phyloP scores from a whole-genome alignment of 2,888 invertebrate genomes.

The Stenchaetothrips biformis region DNA sequence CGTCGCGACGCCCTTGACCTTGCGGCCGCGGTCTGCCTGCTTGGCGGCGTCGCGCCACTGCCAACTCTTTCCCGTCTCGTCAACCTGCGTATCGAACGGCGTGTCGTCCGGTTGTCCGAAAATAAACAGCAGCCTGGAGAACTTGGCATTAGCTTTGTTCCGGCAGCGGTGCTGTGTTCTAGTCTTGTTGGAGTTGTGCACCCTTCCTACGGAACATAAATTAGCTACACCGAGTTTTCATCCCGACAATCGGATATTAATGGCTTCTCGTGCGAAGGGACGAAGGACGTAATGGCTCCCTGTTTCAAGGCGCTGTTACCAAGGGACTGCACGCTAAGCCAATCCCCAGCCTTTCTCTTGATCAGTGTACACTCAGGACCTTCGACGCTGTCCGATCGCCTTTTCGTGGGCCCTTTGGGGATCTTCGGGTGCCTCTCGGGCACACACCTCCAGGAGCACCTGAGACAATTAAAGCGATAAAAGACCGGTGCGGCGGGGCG shows the following conservation, averaged over 20 bases:
- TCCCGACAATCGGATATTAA: conserved; percentile 8
- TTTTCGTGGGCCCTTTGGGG: background rate
- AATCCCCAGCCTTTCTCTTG: background rate
- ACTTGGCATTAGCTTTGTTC: no score
- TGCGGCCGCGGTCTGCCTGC: no score
- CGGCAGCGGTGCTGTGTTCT: no score
- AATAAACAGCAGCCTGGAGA: no score
- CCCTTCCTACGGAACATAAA: no score
- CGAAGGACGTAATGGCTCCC: background rate
- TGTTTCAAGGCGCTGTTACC: background rate
- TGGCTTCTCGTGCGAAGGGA: background rate
- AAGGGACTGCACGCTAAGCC: background rate
- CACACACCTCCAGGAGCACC: background rate
- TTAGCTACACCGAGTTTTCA: background rate
- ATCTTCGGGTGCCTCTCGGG: background rate
- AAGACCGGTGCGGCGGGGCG: background rate
- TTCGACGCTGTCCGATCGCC: no score
- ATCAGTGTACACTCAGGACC: background rate
- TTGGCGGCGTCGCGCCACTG: no score
- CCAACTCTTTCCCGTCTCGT: no score
- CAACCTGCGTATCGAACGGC: no score
- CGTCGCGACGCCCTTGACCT: no score
- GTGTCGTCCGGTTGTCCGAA: no score
- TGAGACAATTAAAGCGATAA: background rate
- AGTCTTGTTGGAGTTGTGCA: no score